Evolutionary conservation across 1,140 invertebrate genomes (phyloP), one percentile per base, ranked within the genome.

Genomic region (Papilio polytes): DNA sequence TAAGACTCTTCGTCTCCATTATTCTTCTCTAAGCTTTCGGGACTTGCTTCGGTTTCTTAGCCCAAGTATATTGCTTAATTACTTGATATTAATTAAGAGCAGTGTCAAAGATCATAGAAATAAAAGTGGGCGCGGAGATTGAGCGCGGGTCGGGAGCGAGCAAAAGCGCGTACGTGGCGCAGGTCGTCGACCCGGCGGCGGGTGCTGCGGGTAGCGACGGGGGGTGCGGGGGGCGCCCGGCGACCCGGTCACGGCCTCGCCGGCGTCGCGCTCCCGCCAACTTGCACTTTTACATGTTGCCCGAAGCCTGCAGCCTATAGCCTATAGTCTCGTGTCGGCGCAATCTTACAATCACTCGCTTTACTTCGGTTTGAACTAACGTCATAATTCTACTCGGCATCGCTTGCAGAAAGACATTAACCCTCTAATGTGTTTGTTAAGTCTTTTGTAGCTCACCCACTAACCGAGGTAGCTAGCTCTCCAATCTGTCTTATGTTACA

Each of bases 151-250:
- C 26, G 63, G 22, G 46, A 22, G 41, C 41, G 74, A 48, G 74
- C 74, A 51, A 76, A 73, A 20, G 41, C 72, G 36, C 72, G 31
- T 48, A 48, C 46, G 46, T 46, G 22, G n/a, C 22, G 15, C 41
- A 46, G 72, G 72, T 44, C 72, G 44, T 74, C 41, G 72, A 74
- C 72, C 72, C 72, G 72, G 15, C 70, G 31, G 70, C 36, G 70
- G 18, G 12, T 6, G 18, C 26, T 31, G 22, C 20, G 66, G 31
- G 22, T 26, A 36, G 31, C 31, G 83, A 85, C 86, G 85, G 63
- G 82, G 56, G 51, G 70, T 84, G 85, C 86, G 85, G 63, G 82
- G 56, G 51, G 70, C 20, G 80, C n/a, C 78, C 81, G 70, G 80
- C 81, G 70, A 26, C 44, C 74, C 46, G 26, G 74, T 74, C 78